Evolutionary conservation across 1,140 invertebrate species (phyloP).

Genomic region (Rhagoletis pomonella): DNA sequence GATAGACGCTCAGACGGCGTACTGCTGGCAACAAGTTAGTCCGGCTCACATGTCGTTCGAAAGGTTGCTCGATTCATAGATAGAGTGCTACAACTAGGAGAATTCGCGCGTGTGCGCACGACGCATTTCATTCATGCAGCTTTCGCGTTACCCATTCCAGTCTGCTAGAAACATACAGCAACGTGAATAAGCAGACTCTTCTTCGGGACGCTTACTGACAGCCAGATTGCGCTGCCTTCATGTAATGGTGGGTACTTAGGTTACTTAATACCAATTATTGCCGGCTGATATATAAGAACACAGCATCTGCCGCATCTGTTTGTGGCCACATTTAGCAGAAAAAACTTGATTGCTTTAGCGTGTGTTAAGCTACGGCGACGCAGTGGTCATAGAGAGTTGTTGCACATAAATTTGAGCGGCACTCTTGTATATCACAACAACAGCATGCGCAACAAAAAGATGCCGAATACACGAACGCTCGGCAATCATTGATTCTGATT

Average conservation of each 20-base stretch:
- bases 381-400: background rate
- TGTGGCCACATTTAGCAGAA: background rate
- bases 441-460: background rate
- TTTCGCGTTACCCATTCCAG: background rate
- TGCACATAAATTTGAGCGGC: background rate
- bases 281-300: background rate
- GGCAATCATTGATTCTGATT: background rate
- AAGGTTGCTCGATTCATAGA: background rate
- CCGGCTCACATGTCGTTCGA: background rate
- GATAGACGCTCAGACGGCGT: background rate
- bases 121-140: constrained; percentile 30
- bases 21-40: background rate
- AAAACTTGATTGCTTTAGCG: constrained; percentile 8
- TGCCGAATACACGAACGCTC: background rate
- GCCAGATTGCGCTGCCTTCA: constrained; percentile 28
- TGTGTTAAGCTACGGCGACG: background rate
- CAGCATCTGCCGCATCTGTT: background rate
- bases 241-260: constrained; percentile 39
- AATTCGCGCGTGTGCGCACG: background rate
- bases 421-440: background rate
- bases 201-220: background rate
- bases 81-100: background rate
- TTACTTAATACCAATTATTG: constrained; percentile 52
- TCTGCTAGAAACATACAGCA: background rate
- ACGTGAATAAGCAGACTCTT: background rate